Base-by-base conservation (phyloP, 2,888 invertebrate genomes). In the Drosophila pegasa region DNA sequence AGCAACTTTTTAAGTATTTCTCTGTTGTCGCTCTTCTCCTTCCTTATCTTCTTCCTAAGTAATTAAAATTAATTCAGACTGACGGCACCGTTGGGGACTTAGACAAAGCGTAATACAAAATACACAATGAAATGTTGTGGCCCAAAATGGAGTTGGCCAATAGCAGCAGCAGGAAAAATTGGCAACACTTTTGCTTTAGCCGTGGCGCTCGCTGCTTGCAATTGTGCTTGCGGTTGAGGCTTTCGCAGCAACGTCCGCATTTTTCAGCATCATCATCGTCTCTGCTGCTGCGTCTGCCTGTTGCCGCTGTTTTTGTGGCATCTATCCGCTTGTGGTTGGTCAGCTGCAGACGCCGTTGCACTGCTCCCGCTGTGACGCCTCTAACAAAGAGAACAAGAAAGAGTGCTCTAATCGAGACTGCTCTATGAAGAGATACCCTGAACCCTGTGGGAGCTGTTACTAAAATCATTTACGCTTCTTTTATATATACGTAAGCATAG, bases 81-180 rank as follows among this genome's bases (percentile, higher is more conserved):
- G 51, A 51, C 40, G 52, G 73, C 48, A 33, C 20, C 33, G 14
- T 48, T 50, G 60, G 35, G 43, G 68, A 52, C 52, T 56, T 67
- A 78, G 66, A 75, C 71, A 85, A 73, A 73, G 76, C 74, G 79
- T 68, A 75, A 68, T 67, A 78, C 75, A 75, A 81, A 87, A 65
- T 67, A 87, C 80, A 88, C 88, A 83, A 88, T 83, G 83, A 87
- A 82, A 79, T 83, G 74, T 69, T 76, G 76, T 68, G 83, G 60
- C 80, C 74, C 86, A 79, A 88, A 87, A 86, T 82, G 79, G 68
- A 73, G 86, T 82, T 86, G 71, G 83, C 86, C 69, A 86, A 88
- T 78, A 76, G 22, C 75, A 62, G 9, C 65, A 61, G 14, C 59
- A 57, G 9, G 2, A 60, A 71, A 35, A 80, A 56, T 59, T 64